Percentiles rank a stretch among this genome's conserved stretches.
These are phyloP conservation scores for Leptinotarsa texana DNA, from an alignment of 1,140 invertebrate species.

Conservation along the genomic window DNA sequence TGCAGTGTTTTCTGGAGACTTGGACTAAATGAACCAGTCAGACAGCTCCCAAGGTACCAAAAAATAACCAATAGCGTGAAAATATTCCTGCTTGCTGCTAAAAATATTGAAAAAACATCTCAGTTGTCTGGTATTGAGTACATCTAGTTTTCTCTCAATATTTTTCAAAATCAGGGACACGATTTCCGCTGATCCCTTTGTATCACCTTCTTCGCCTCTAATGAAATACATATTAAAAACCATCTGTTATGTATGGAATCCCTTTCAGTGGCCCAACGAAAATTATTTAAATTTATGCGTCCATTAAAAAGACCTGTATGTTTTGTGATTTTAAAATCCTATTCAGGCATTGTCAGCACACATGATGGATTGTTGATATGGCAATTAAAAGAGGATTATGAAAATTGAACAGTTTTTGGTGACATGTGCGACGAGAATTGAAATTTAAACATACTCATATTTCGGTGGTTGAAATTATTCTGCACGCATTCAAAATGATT, in stretches of 20 bases:
- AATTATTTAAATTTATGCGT: constrained; percentile 22
- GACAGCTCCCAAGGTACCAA: too few species aligned
- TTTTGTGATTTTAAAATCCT: constrained; percentile 27
- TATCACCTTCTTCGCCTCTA: background rate
- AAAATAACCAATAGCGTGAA: too few species aligned
- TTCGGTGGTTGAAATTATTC: too few species aligned
- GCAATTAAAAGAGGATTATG: constrained; percentile 26
- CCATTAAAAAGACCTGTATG: constrained; percentile 20
- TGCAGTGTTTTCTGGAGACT: too few species aligned
- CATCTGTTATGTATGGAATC: constrained; percentile 12
- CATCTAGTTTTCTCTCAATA: too few species aligned
- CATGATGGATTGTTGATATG: constrained; percentile 27
- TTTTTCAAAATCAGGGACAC: too few species aligned
- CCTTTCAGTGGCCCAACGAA: background rate
- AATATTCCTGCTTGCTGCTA: too few species aligned
- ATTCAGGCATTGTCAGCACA: constrained; percentile 22
- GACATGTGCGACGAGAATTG: constrained; percentile 1
- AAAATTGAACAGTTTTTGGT: constrained; percentile 24
- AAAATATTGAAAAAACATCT: too few species aligned
- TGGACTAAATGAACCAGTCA: too few species aligned
- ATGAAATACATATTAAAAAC: background rate
- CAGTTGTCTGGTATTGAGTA: too few species aligned
- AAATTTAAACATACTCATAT: background rate
- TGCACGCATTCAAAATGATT: too few species aligned
- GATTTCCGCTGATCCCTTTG: background rate